These are phyloP conservation scores for Micromys minutus DNA, from an alignment of 2,113 vertebrate species.

Conservation along the genomic window DNA sequence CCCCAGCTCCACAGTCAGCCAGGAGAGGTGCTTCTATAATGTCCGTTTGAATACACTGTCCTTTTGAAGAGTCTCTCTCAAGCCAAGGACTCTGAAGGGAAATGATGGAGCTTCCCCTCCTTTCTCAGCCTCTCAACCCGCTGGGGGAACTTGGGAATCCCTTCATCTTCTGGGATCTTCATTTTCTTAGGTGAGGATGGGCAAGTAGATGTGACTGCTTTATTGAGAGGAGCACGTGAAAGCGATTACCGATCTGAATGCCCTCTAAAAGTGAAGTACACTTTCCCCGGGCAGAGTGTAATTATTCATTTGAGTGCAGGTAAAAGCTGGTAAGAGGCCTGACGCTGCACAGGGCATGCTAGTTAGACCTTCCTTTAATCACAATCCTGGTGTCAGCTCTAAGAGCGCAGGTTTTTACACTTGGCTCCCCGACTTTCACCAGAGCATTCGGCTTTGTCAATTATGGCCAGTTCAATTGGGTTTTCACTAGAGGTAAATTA, in stretches of 20 bases:
- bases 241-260: neutral
- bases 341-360: neutral
- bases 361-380: neutral
- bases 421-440: neutral
- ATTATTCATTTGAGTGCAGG: constrained; percentile 16
- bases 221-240: neutral
- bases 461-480: neutral
- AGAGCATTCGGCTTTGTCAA: constrained; percentile 26
- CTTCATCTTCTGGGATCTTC: neutral
- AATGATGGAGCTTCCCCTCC: neutral
- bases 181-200: constrained; percentile 11
- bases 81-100: neutral
- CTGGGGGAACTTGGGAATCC: neutral
- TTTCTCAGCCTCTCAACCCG: neutral
- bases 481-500: constrained; percentile 44
- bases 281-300: neutral
- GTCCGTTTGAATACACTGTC: neutral
- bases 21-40: neutral
- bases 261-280: constrained; percentile 7
- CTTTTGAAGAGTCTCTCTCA: neutral
- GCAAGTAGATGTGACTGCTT: neutral
- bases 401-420: neutral
- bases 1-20: neutral
- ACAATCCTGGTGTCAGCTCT: neutral
- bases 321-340: neutral